phyloP scores from a whole-genome alignment of 2,888 invertebrate genomes.

The Hermaeophaga mercurialis region DNA sequence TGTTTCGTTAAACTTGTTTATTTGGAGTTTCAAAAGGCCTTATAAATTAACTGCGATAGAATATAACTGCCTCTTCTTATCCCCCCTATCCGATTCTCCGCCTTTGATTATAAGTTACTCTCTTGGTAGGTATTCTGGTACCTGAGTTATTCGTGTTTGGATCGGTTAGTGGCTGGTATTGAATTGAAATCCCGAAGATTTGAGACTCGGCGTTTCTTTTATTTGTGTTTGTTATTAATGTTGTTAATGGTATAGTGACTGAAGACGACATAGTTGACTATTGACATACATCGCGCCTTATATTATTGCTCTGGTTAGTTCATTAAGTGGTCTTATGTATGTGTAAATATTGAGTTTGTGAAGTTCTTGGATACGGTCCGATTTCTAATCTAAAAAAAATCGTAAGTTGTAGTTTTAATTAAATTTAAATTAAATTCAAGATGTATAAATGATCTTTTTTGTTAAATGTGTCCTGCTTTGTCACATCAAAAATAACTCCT shows the following conservation, averaged over 20 bases:
- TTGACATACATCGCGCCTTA: slow-evolving; percentile 26
- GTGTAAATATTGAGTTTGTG: neutral
- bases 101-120: neutral
- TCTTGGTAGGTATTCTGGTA: slow-evolving; percentile 1
- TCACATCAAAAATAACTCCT: too few relatives aligned
- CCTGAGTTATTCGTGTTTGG: neutral
- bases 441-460: too few relatives aligned
- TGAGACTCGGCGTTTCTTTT: neutral
- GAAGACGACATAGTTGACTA: slow-evolving; percentile 19
- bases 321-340: slow-evolving; percentile 11
- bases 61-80: too few relatives aligned
- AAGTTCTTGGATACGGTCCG: neutral
- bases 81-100: too few relatives aligned
- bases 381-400: neutral
- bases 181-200: neutral
- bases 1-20: too few relatives aligned
- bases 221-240: slow-evolving; percentile 18
- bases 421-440: too few relatives aligned
- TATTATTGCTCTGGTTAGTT: slow-evolving; percentile 24
- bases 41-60: too few relatives aligned
- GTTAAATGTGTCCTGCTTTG: too few relatives aligned
- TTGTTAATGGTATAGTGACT: slow-evolving; percentile 10
- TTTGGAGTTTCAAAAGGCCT: too few relatives aligned
- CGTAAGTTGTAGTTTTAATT: neutral
- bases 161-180: neutral